Evolutionary conservation across 2,797 vertebrate genomes (phyloP).

Genomic region (Aulostomus chinensis): DNA sequence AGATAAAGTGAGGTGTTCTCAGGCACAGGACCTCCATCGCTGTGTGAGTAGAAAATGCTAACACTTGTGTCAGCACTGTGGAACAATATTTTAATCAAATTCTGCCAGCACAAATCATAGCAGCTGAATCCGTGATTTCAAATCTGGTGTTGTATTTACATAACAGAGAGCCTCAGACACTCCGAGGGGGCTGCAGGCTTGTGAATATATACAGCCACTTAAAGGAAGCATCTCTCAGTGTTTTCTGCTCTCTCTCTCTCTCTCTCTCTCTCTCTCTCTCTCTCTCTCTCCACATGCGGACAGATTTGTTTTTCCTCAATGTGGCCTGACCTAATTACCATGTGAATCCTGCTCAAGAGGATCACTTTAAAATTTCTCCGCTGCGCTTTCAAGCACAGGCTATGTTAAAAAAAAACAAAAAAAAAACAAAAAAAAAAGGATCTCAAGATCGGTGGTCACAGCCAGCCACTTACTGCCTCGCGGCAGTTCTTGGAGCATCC

Average conservation of each 20-base stretch:
- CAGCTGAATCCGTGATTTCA: constrained; percentile 33
- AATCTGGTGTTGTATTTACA: constrained; percentile 40
- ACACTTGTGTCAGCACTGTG: too few relatives aligned
- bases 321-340: constrained; percentile 67
- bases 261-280: too few relatives aligned
- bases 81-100: too few relatives aligned
- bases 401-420: not conserved
- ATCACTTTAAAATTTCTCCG: constrained; percentile 48
- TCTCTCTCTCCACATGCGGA: constrained; percentile 22
- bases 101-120: constrained; percentile 24
- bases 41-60: too few relatives aligned
- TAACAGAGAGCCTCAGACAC: constrained; percentile 28
- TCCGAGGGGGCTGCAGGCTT: constrained; percentile 9
- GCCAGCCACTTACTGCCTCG: constrained; percentile 21
- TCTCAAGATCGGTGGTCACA: constrained; percentile 10
- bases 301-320: constrained; percentile 54
- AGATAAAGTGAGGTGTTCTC: too few relatives aligned
- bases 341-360: constrained; percentile 58
- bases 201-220: constrained; percentile 21
- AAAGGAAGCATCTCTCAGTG: constrained; percentile 19
- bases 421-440: too few relatives aligned
- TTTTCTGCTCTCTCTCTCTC: too few relatives aligned
- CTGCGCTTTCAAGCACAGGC: constrained; percentile 28
- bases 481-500: constrained; percentile 9
- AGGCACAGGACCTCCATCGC: too few relatives aligned